Evolutionary conservation across 2,888 invertebrate genomes (phyloP).

Genomic region (Dasypolia templi): DNA sequence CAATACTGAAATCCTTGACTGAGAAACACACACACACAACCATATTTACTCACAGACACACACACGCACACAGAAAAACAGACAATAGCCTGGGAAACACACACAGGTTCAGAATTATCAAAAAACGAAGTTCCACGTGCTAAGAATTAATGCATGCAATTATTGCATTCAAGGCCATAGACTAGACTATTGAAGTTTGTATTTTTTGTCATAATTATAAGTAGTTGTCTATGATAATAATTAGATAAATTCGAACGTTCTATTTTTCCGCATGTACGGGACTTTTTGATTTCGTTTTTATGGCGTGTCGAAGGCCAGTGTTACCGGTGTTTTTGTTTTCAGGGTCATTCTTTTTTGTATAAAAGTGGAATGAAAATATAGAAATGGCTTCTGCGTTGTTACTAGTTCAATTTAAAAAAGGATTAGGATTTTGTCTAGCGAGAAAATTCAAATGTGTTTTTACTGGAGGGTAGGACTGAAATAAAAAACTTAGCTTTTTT

Average conservation of each 20-base stretch:
- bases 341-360: conserved; percentile 10
- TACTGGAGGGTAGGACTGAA: not conserved
- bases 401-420: not conserved
- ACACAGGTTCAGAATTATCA: conserved; percentile 15
- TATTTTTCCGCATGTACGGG: conserved; percentile 28
- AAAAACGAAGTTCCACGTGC: conserved; percentile 36
- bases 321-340: conserved; percentile 32
- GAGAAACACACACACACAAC: conserved; percentile 8
- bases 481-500: not conserved
- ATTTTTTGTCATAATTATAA: conserved; percentile 57
- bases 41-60: conserved; percentile 25
- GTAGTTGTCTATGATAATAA: conserved; percentile 32
- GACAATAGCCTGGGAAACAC: conserved; percentile 40
- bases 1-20: conserved; percentile 40
- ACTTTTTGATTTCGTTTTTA: conserved; percentile 31
- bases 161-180: conserved; percentile 52
- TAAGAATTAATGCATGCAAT: conserved; percentile 41
- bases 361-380: not conserved
- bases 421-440: not conserved
- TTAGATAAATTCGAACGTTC: conserved; percentile 26
- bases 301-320: conserved; percentile 21
- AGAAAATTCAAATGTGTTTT: not conserved
- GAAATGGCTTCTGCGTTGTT: not conserved
- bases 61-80: conserved; percentile 27
- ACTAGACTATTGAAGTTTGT: conserved; percentile 48